These are phyloP conservation scores for Porites rus DNA, from an alignment of 92 coral and sea anemone genomes.

Conservation along the genomic window DNA sequence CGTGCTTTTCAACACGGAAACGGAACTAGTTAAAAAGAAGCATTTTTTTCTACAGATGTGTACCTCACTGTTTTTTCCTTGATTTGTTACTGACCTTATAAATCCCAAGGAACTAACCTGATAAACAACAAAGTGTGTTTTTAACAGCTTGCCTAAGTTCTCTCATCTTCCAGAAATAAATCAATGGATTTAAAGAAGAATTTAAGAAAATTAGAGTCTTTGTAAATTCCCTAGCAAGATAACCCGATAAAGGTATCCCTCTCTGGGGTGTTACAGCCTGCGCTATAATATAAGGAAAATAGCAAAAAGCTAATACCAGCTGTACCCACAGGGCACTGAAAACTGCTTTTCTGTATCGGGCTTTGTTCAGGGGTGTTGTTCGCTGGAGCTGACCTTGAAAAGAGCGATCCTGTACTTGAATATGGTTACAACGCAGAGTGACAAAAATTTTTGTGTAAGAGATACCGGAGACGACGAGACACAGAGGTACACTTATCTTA, in stretches of 20 bases:
- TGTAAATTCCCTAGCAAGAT: not conserved
- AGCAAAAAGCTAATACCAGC: not conserved
- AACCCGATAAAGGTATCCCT: not conserved
- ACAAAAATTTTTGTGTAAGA: no score
- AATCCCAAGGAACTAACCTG: no score
- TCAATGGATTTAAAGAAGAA: conserved; percentile 28
- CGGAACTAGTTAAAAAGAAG: no score
- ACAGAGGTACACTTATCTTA: no score
- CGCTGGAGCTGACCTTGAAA: not conserved
- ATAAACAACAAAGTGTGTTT: not conserved
- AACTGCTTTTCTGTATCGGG: conserved; percentile 11
- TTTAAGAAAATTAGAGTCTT: conserved; percentile 8
- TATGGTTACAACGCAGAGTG: not conserved
- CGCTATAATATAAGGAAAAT: not conserved
- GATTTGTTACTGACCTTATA: no score
- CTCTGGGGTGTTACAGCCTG: not conserved
- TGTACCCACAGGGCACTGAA: not conserved
- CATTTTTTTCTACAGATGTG: no score
- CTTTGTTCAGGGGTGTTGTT: not conserved
- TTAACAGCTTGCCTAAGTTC: conserved; percentile 22
- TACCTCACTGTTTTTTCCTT: no score
- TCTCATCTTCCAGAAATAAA: conserved; percentile 31
- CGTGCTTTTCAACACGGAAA: no score
- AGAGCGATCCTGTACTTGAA: not conserved
- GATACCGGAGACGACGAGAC: no score